These are phyloP conservation scores for Heliconius hortense DNA, from an alignment of 2,888 invertebrate species.

Conservation along the genomic window DNA sequence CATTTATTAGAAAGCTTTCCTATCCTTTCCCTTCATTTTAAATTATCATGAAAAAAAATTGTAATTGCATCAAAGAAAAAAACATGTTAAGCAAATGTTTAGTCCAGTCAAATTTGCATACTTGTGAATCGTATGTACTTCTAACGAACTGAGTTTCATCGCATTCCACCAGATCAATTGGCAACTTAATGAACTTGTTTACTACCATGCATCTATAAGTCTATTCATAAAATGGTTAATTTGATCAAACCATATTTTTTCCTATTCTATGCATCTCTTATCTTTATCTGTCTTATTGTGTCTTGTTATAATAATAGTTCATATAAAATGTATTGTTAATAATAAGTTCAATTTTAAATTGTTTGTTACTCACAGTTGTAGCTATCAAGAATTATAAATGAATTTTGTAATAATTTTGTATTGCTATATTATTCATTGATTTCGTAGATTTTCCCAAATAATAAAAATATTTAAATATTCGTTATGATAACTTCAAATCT, in stretches of 20 bases:
- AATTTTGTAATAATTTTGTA: background rate
- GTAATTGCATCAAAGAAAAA: background rate
- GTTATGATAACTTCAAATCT: background rate
- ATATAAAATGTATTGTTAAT: too few relatives aligned
- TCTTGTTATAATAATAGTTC: too few relatives aligned
- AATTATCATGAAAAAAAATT: too few relatives aligned
- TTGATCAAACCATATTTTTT: too few relatives aligned
- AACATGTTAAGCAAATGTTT: background rate
- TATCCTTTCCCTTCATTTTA: too few relatives aligned
- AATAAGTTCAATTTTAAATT: too few relatives aligned
- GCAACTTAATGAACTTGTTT: slow-evolving; percentile 54
- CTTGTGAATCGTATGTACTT: background rate
- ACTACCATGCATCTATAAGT: slow-evolving; percentile 46
- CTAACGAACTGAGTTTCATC: slow-evolving; percentile 14
- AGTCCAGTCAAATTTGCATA: slow-evolving; percentile 3
- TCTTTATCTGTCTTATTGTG: background rate
- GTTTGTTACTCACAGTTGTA: too few relatives aligned
- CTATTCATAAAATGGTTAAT: too few relatives aligned
- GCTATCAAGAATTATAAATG: background rate
- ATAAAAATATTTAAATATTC: background rate
- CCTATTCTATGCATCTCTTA: too few relatives aligned
- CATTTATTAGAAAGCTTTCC: background rate
- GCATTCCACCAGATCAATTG: slow-evolving; percentile 45
- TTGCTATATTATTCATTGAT: background rate
- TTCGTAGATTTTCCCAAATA: background rate